Conservation (phyloP, 2,113 vertebrate species). For the Python bivittatus region DNA sequence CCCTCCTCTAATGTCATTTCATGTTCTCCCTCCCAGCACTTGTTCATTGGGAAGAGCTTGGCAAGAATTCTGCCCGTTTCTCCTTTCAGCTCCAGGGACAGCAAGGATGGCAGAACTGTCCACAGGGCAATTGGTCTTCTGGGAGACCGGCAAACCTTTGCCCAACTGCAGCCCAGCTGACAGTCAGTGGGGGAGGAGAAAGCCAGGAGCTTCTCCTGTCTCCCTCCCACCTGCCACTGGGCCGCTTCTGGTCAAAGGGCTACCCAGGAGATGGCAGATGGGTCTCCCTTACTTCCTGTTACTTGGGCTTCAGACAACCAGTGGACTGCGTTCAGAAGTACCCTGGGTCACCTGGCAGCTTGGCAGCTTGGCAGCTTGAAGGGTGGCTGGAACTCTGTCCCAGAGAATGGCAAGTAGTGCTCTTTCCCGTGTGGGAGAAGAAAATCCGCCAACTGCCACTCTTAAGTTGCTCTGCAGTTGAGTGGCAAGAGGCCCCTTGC, state of each 20-base stretch:
- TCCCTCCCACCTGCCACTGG: too few species aligned
- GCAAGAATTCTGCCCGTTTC: too few species aligned
- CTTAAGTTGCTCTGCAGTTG: neutral
- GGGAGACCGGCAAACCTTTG: too few species aligned
- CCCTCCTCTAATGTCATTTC: too few species aligned
- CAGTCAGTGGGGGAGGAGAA: neutral
- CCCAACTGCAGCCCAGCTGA: neutral
- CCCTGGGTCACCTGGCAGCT: neutral
- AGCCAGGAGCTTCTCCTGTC: neutral
- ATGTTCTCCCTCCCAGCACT: too few species aligned
- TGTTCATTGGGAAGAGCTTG: too few species aligned
- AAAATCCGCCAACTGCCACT: too few species aligned
- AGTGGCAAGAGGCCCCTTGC: neutral
- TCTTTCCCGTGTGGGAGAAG: neutral
- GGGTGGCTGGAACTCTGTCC: neutral
- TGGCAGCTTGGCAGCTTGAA: neutral
- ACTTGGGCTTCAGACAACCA: neutral
- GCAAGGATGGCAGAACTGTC: too few species aligned
- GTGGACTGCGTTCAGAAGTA: neutral
- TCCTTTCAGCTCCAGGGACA: too few species aligned
- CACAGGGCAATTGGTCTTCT: too few species aligned
- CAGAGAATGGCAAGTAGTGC: too few species aligned
- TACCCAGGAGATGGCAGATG: neutral
- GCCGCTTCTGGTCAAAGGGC: neutral
- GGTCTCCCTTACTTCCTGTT: neutral